Conservation (phyloP, 2,888 invertebrate genomes). For the Kryphioiulus occultus region DNA sequence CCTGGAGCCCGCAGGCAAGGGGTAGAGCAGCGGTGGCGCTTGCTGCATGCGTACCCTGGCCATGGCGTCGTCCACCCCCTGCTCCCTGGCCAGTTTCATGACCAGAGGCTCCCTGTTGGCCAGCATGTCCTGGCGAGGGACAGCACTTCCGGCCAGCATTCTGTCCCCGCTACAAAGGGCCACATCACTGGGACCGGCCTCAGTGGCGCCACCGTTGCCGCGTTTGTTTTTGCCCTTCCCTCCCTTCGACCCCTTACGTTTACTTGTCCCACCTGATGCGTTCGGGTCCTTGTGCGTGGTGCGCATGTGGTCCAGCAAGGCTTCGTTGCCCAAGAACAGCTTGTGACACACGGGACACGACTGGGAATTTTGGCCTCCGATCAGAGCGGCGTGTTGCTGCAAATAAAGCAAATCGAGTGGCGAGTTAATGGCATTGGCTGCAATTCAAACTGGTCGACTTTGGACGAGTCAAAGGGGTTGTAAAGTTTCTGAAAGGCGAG, state of each 20-base stretch:
- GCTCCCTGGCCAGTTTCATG: conserved; percentile 36
- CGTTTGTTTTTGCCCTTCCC: conserved; percentile 44
- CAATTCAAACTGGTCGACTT: too few relatives aligned
- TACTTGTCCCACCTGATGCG: conserved; percentile 87
- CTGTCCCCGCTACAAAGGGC: conserved; percentile 8
- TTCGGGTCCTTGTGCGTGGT: conserved; percentile 93
- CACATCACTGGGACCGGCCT: conserved; percentile 40
- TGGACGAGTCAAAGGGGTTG: too few relatives aligned
- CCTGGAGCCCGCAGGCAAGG: conserved; percentile 46
- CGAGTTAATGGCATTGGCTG: conserved; percentile 12
- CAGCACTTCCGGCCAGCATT: conserved; percentile 63
- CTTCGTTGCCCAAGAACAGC: conserved; percentile 90
- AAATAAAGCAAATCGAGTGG: conserved; percentile 62
- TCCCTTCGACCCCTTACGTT: conserved; percentile 62
- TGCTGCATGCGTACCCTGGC: conserved; percentile 63
- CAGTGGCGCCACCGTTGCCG: conserved; percentile 50
- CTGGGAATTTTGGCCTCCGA: conserved; percentile 90
- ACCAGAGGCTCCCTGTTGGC: conserved; percentile 39
- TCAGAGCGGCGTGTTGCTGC: conserved; percentile 93
- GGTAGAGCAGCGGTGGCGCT: conserved; percentile 57
- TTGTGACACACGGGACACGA: conserved; percentile 94
- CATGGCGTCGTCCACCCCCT: conserved; percentile 35
- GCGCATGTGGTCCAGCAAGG: conserved; percentile 95
- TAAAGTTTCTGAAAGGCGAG: too few relatives aligned
- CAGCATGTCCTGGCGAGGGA: conserved; percentile 61